Conservation (phyloP, 2,113 vertebrate genomes). For the Leptobrachium leishanense region DNA sequence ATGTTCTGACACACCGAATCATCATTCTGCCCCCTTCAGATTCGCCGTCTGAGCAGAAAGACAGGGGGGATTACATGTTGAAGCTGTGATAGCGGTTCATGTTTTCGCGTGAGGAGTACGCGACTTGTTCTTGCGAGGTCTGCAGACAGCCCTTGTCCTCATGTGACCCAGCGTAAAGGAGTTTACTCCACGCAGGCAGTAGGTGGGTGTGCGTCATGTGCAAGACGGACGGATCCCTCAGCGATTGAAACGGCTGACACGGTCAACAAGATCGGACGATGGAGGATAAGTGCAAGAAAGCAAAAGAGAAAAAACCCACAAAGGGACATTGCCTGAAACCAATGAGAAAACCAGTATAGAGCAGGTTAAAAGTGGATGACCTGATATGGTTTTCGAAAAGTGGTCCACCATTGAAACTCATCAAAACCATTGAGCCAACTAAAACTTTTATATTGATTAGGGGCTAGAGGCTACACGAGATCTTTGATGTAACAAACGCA, state of each 20-base stretch:
- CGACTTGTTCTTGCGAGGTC: too few species aligned
- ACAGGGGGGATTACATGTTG: too few species aligned
- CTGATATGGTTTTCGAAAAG: neutral
- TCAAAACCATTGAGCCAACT: too few species aligned
- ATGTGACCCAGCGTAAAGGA: neutral
- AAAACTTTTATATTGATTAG: too few species aligned
- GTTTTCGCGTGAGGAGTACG: too few species aligned
- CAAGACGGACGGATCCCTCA: neutral
- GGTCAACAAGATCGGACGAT: neutral
- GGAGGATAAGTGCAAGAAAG: neutral
- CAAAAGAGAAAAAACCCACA: neutral
- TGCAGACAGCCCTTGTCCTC: neutral
- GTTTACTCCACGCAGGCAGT: neutral
- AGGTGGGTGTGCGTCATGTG: neutral
- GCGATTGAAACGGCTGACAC: neutral
- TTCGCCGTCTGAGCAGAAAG: too few species aligned
- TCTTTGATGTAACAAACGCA: too few species aligned
- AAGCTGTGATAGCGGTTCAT: too few species aligned
- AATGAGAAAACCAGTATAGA: neutral
- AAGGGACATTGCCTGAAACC: neutral
- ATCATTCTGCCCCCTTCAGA: too few species aligned
- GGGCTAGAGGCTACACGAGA: too few species aligned
- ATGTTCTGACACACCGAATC: too few species aligned
- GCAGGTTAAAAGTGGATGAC: constrained; percentile 37
- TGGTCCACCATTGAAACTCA: too few species aligned